Evolutionary conservation across 2,888 invertebrate species (phyloP).

Genomic region (Bruchidius siliquastri): DNA sequence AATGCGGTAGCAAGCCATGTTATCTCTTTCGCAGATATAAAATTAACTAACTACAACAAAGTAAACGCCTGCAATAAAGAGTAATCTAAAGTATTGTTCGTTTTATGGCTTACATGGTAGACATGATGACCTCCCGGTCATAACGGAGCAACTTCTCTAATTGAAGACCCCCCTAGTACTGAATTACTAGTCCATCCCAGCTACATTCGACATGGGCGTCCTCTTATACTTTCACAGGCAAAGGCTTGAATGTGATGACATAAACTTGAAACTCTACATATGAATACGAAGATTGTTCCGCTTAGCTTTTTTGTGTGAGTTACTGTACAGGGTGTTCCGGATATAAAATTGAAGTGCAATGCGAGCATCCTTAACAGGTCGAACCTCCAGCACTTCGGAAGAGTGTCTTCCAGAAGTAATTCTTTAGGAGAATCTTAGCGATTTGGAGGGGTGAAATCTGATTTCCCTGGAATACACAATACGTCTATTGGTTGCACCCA

Average conservation of each 20-base stretch:
- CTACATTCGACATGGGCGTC: background rate
- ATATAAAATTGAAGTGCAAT: too few relatives aligned
- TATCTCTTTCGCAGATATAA: background rate
- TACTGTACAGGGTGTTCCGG: too few relatives aligned
- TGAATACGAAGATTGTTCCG: too few relatives aligned
- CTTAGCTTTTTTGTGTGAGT: too few relatives aligned
- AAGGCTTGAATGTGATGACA: background rate
- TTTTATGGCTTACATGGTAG: background rate
- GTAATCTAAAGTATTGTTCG: background rate
- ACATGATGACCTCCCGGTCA: slow-evolving; percentile 2
- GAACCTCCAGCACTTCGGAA: too few relatives aligned
- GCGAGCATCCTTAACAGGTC: too few relatives aligned
- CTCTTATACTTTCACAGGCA: background rate
- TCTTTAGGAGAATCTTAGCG: too few relatives aligned
- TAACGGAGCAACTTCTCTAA: slow-evolving; percentile 41
- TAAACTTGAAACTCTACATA: too few relatives aligned
- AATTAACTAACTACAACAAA: background rate
- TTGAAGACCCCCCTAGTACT: slow-evolving; percentile 46
- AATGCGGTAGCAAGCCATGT: background rate
- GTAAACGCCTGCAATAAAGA: background rate
- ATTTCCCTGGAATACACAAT: too few relatives aligned
- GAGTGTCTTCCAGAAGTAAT: too few relatives aligned
- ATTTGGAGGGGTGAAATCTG: too few relatives aligned
- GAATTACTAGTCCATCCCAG: slow-evolving; percentile 46
- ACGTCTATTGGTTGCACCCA: too few relatives aligned